These are phyloP conservation scores for Ammodytes dubius DNA, from an alignment of 2,113 vertebrate genomes.

Conservation along the genomic window DNA sequence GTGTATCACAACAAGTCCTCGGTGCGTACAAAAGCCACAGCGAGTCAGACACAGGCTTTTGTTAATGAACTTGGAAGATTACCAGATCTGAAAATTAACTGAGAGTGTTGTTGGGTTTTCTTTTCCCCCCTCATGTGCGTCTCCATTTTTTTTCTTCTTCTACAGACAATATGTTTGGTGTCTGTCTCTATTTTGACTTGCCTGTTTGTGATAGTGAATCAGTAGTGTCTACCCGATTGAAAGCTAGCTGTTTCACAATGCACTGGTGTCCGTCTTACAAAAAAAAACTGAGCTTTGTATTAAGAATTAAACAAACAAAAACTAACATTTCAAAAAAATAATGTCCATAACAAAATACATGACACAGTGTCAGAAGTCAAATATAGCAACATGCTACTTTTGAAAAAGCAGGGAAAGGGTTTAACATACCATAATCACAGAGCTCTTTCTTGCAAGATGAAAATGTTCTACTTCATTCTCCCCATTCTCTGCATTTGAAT, in stretches of 20 bases:
- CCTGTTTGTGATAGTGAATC: conserved; percentile 14
- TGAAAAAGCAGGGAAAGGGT: background rate
- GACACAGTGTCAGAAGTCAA: background rate
- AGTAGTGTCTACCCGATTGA: conserved; percentile 27
- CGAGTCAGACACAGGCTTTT: conserved; percentile 73
- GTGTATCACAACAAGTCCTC: conserved; percentile 70
- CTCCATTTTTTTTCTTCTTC: conserved; percentile 10
- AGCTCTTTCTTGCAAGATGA: background rate
- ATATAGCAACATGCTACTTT: background rate
- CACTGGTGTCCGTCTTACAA: conserved; percentile 15
- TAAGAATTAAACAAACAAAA: background rate
- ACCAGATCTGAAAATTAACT: conserved; percentile 81
- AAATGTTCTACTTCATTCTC: conserved; percentile 3
- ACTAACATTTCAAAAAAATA: background rate
- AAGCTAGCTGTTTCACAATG: background rate
- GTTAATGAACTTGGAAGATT: conserved; percentile 82
- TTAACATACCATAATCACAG: background rate
- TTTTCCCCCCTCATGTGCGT: conserved; percentile 9
- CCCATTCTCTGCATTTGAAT: conserved; percentile 12
- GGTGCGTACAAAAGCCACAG: conserved; percentile 67
- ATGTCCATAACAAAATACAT: background rate
- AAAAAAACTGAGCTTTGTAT: conserved; percentile 12
- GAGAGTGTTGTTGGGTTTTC: conserved; percentile 57
- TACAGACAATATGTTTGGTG: conserved; percentile 12
- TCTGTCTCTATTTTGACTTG: conserved; percentile 43